Evolutionary conservation across 53 echinoderm and acorn worm species (phyloP).

Genomic region (Echinarachnius parma): DNA sequence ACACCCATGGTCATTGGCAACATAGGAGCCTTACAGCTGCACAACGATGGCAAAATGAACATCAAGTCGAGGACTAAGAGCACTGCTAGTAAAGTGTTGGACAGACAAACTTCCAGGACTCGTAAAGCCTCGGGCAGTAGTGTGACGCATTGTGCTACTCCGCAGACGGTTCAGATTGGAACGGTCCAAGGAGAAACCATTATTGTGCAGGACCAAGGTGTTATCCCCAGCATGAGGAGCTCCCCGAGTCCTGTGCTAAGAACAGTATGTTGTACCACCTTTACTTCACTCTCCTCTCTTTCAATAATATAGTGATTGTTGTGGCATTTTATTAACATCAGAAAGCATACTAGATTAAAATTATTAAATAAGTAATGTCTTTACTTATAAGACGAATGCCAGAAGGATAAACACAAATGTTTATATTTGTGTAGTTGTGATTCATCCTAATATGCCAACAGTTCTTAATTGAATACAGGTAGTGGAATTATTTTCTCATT

Average conservation of each 20-base stretch:
- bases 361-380: too few relatives aligned
- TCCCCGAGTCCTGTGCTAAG: constrained; percentile 77
- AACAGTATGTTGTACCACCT: constrained; percentile 83
- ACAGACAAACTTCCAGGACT: constrained; percentile 52
- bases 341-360: too few relatives aligned
- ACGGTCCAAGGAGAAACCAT: constrained; percentile 35
- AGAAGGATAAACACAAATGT: too few relatives aligned
- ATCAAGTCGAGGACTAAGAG: constrained; percentile 88
- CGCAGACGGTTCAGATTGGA: constrained; percentile 40
- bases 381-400: too few relatives aligned
- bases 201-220: constrained; percentile 44
- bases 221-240: constrained; percentile 49
- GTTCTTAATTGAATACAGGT: too few relatives aligned
- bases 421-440: too few relatives aligned
- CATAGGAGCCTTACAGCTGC: constrained; percentile 75
- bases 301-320: too few relatives aligned
- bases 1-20: constrained; percentile 79
- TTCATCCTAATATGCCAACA: too few relatives aligned
- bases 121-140: constrained; percentile 57
- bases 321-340: too few relatives aligned
- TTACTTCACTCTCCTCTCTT: too few relatives aligned
- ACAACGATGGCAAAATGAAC: constrained; percentile 89
- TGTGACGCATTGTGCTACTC: constrained; percentile 15
- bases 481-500: too few relatives aligned
- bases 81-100: constrained; percentile 40